Base-by-base conservation (phyloP, 2,113 vertebrate species). In the Podiceps cristatus region DNA sequence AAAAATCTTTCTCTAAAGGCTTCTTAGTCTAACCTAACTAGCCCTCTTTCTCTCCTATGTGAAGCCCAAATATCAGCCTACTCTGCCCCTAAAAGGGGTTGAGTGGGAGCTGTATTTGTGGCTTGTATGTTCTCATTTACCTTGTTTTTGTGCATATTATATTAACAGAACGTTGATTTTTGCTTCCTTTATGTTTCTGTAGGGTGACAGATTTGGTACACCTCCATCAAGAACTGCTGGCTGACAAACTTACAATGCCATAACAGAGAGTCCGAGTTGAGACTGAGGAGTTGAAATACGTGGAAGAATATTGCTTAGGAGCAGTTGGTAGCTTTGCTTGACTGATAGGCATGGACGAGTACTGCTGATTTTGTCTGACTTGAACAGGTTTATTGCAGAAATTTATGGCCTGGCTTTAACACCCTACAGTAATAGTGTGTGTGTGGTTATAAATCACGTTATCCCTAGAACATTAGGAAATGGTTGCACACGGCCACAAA, bases 401-500 rank as follows among this genome's bases (percentile, higher is more conserved):
- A 13, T 25, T 56, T 86, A 50, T 15, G 19, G 44, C 11, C 18
- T 29, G 24, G 23, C 12, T 75, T 67, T 67, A 49, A 76, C 69
- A 64, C 7, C 40, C n/a, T 56, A 56, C 50, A 33, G 60, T 66
- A 74, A 40, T 18, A 25, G 18, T 7, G 55, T 23, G 2, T 19
- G 25, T 13, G 15, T 63, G 28, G 64, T 64, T 40, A 22, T 49
- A 28, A 56, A 40, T 6, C 18, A 28, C 28, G 20, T 28, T 52
- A 58, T 20, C 33, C 20, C 35, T 23, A 14, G 19, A 40, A 13
- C 35, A 24, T 8, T 17, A 45, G 33, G 66, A 42, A 45, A 56
- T 35, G 55, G 31, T 19, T 0, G 0, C 1, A 8, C 27, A 5
- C 3, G 10, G 14, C 24, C 33, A 15, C 3, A 2, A n/a, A 18